phyloP scores from a whole-genome alignment of 2,797 vertebrate genomes.

The Pygocentrus nattereri region DNA sequence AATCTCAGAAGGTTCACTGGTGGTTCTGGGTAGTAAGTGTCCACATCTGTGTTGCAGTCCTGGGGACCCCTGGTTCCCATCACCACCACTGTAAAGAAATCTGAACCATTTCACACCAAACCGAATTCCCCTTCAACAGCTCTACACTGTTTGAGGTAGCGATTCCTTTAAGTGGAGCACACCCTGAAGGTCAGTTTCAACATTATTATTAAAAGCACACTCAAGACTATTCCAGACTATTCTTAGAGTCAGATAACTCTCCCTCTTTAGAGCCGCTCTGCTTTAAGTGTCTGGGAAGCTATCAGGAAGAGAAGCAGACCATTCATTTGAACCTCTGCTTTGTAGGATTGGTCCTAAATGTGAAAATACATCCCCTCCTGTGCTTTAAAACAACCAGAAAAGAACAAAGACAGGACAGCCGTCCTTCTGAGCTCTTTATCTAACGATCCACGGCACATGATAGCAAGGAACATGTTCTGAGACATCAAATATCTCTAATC shows the following conservation, averaged over 20 bases:
- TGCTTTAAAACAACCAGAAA: background rate
- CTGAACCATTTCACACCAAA: no score
- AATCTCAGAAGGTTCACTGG: no score
- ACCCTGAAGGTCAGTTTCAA: background rate
- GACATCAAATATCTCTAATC: conserved; percentile 14
- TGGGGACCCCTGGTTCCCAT: no score
- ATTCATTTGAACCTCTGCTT: background rate
- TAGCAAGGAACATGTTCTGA: background rate
- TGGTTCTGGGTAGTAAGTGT: no score
- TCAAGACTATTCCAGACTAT: background rate
- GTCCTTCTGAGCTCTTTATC: background rate
- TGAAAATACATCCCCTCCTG: background rate
- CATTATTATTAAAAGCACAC: no score
- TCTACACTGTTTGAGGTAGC: no score
- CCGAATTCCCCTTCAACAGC: background rate
- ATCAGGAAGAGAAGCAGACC: background rate
- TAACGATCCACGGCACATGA: background rate
- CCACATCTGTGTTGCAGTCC: no score
- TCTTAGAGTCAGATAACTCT: background rate
- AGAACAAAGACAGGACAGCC: background rate
- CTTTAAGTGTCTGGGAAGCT: background rate
- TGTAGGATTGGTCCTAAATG: background rate
- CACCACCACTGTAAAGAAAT: no score
- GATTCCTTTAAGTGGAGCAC: background rate
- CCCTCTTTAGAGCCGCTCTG: background rate